Evolutionary conservation across 37 sponge, comb jelly and placozoan genomes (phyloP).

Genomic region (Spongilla lacustris): DNA sequence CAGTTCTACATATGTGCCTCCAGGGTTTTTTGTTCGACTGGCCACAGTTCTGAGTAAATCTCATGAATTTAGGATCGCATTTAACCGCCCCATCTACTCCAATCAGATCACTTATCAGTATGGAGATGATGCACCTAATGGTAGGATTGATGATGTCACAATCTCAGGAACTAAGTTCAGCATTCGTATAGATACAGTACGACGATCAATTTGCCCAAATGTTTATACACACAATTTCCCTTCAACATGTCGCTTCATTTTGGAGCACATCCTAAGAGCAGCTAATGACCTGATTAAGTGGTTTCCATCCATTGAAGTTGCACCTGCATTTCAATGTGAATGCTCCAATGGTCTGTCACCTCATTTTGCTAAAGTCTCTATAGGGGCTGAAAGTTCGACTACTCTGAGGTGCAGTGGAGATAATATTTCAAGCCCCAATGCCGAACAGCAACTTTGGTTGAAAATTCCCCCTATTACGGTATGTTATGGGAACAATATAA

Average conservation of each 20-base stretch:
- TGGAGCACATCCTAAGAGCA: too few relatives aligned
- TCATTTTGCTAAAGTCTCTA: background rate
- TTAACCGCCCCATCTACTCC: too few relatives aligned
- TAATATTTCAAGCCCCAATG: background rate
- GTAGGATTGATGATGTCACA: conserved; percentile 25
- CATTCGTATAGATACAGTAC: conserved; percentile 15
- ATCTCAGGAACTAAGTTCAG: background rate
- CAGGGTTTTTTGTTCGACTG: conserved; percentile 53
- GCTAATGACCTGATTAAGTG: background rate
- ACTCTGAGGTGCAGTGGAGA: background rate
- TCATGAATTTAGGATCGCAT: background rate
- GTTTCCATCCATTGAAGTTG: conserved; percentile 22
- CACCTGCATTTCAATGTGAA: background rate
- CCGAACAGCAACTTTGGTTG: conserved; percentile 18
- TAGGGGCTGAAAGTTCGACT: background rate
- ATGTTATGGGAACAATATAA: too few relatives aligned
- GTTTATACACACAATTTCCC: too few relatives aligned
- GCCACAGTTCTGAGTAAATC: conserved; percentile 19
- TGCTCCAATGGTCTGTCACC: background rate
- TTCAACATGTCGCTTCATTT: too few relatives aligned
- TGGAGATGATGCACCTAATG: background rate
- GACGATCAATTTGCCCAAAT: background rate
- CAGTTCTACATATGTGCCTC: conserved; percentile 39
- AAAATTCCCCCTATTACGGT: background rate
- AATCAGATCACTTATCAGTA: conserved; percentile 20